phyloP scores from a whole-genome alignment of 2,797 vertebrate genomes.

The Sebastes jordani region DNA sequence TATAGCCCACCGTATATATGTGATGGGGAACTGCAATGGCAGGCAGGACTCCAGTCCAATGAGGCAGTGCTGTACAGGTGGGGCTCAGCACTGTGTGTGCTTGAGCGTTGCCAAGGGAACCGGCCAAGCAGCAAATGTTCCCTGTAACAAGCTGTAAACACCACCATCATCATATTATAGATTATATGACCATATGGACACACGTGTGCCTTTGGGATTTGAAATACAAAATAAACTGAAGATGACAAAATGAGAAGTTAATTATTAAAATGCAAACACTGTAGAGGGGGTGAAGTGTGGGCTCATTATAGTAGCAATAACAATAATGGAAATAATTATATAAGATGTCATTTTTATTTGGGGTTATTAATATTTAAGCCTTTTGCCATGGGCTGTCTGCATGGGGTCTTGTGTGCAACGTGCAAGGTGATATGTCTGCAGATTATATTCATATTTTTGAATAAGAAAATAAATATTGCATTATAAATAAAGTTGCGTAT shows the following conservation, averaged over 20 bases:
- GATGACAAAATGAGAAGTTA: not conserved
- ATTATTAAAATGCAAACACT: not conserved
- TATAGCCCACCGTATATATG: not conserved
- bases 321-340: not conserved
- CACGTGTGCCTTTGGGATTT: not conserved
- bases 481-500: conserved; percentile 6
- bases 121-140: conserved; percentile 72
- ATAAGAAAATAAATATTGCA: not conserved
- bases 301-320: not conserved
- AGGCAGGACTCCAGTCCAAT: conserved; percentile 32
- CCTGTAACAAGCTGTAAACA: conserved; percentile 69
- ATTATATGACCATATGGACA: conserved; percentile 42
- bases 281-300: not conserved
- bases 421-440: not conserved
- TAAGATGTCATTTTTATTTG: not conserved
- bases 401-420: not conserved
- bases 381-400: not conserved
- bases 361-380: not conserved
- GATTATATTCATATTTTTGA: not conserved
- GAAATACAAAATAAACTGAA: not conserved
- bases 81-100: conserved; percentile 63
- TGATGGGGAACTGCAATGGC: conserved; percentile 32
- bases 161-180: conserved; percentile 47
- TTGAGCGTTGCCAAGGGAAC: conserved; percentile 82
- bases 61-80: conserved; percentile 59